phyloP scores from a whole-genome alignment of 2,888 invertebrate genomes.

The Hanleya hanleyi region DNA sequence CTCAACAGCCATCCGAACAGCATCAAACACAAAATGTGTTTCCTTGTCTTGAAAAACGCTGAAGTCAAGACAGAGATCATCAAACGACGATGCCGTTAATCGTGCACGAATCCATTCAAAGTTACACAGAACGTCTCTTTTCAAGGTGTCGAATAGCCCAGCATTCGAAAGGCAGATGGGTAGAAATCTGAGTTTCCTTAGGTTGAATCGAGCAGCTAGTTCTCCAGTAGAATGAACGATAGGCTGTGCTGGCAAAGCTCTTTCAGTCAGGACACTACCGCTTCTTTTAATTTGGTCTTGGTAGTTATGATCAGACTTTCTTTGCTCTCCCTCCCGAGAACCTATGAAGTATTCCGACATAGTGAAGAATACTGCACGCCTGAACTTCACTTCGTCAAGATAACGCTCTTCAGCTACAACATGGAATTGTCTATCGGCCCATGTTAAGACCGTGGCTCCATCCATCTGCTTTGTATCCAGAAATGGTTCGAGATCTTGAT shows the following conservation, averaged over 20 bases:
- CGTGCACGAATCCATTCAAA: slow-evolving; percentile 98
- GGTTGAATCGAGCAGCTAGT: no score
- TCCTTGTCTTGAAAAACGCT: slow-evolving; percentile 78
- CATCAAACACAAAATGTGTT: slow-evolving; percentile 93
- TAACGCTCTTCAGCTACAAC: slow-evolving; percentile 49
- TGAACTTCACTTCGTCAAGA: neutral
- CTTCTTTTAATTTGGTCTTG: no score
- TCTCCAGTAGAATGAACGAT: no score
- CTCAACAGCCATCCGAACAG: slow-evolving; percentile 91
- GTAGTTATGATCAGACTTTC: slow-evolving; percentile 54
- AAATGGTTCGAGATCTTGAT: slow-evolving; percentile 49
- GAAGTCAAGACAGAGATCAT: slow-evolving; percentile 94
- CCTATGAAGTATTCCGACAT: slow-evolving; percentile 68
- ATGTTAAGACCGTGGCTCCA: slow-evolving; percentile 53
- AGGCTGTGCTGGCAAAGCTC: no score
- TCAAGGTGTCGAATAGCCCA: slow-evolving; percentile 84
- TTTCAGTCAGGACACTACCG: no score
- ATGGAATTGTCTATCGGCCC: slow-evolving; percentile 59
- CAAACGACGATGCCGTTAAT: slow-evolving; percentile 93
- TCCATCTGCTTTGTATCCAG: slow-evolving; percentile 50
- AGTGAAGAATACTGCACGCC: slow-evolving; percentile 46
- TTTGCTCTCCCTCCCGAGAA: slow-evolving; percentile 56
- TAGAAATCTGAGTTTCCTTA: slow-evolving; percentile 65
- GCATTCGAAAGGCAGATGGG: slow-evolving; percentile 61
- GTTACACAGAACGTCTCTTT: slow-evolving; percentile 93